phyloP scores from a whole-genome alignment of 2,888 invertebrate genomes.

The Drosophila aldrichi region DNA sequence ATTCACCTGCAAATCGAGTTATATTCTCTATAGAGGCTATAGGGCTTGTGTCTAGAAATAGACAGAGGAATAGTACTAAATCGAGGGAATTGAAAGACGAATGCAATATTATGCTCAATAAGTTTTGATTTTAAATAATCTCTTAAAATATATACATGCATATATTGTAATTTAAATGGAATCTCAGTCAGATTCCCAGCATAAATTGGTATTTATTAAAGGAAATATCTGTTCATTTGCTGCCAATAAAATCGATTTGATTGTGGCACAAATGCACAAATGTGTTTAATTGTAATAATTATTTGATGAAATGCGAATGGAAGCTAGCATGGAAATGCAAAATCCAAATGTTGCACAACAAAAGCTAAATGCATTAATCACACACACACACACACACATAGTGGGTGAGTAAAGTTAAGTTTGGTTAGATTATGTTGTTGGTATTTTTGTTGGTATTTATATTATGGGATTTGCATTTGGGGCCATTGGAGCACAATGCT shows the following conservation, averaged over 20 bases:
- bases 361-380: constrained; percentile 51
- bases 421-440: constrained; percentile 48
- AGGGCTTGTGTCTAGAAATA: too few species aligned
- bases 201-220: neutral
- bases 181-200: neutral
- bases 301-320: constrained; percentile 12
- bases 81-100: too few species aligned
- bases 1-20: too few species aligned
- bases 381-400: neutral
- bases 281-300: constrained; percentile 15
- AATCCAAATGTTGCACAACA: constrained; percentile 44
- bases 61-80: too few species aligned
- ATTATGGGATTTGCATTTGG: constrained; percentile 39
- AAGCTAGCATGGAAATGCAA: constrained; percentile 10
- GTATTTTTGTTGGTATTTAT: constrained; percentile 42
- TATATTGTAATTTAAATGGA: neutral
- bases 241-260: neutral
- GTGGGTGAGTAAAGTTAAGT: constrained; percentile 27
- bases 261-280: neutral
- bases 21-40: too few species aligned
- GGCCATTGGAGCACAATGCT: constrained; percentile 10
- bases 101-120: neutral
- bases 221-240: neutral
- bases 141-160: neutral
- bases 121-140: neutral